These are phyloP conservation scores for Adineta ricciae DNA, from an alignment of 2,888 invertebrate genomes.

Conservation along the genomic window DNA sequence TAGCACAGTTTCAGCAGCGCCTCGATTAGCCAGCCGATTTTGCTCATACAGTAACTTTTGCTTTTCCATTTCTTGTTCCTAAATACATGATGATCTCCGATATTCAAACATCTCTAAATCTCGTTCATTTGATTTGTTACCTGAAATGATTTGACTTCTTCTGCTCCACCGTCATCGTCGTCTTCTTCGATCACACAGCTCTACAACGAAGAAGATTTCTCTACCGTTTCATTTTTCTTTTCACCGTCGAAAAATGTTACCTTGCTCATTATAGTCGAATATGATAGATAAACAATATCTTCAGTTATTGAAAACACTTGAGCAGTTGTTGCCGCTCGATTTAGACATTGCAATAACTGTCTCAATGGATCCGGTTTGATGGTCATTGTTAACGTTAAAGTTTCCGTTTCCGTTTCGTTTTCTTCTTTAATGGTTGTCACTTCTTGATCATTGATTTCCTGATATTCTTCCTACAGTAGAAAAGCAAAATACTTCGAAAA, in stretches of 20 bases:
- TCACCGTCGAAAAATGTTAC: too few species aligned
- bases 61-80: conserved; percentile 99
- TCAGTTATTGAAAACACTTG: conserved; percentile 55
- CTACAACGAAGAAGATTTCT: conserved; percentile 36
- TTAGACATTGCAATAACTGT: conserved; percentile 95
- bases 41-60: conserved; percentile 96
- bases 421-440: conserved; percentile 42
- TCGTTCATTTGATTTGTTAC: neutral
- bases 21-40: conserved; percentile 82
- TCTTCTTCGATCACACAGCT: conserved; percentile 74
- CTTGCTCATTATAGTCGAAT: conserved; percentile 86
- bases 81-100: too few species aligned
- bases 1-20: conserved; percentile 96
- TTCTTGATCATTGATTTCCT: conserved; percentile 38
- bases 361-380: conserved; percentile 67
- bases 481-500: too few species aligned
- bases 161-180: conserved; percentile 61
- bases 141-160: conserved; percentile 11
- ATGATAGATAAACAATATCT: conserved; percentile 87
- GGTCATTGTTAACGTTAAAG: neutral
- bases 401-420: conserved; percentile 39
- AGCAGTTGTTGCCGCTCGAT: conserved; percentile 93
- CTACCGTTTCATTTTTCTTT: neutral
- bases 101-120: neutral
- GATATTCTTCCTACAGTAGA: neutral